Percentiles rank a stretch among this genome's conserved stretches.
These are phyloP conservation scores for Tinea pellionella DNA, from an alignment of 2,888 invertebrate genomes.

Conservation along the genomic window DNA sequence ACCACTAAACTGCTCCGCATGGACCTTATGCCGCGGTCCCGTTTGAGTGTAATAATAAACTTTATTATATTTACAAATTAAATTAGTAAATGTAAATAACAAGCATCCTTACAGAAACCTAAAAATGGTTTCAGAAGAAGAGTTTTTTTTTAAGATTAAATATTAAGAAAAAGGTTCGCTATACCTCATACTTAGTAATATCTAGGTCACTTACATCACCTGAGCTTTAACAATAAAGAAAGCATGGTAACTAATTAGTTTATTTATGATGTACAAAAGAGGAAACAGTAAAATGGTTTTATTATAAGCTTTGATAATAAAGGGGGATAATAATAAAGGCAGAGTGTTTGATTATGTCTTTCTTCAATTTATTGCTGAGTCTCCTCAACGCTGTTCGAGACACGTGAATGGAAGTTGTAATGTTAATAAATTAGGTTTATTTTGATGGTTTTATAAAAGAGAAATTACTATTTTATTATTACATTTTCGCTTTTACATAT, in stretches of 20 bases:
- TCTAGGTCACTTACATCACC: too few species aligned
- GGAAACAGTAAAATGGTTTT: neutral
- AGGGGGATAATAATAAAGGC: neutral
- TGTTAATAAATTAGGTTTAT: neutral
- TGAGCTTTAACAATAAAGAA: neutral
- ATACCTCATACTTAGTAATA: too few species aligned
- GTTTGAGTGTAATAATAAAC: too few species aligned
- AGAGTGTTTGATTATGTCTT: slow-evolving; percentile 6
- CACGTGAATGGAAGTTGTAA: neutral
- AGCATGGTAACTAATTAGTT: neutral
- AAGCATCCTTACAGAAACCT: too few species aligned
- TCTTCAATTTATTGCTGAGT: neutral
- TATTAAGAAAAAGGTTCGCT: too few species aligned
- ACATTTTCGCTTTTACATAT: too few species aligned
- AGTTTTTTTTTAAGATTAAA: too few species aligned
- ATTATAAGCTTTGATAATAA: neutral
- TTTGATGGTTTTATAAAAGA: neutral
- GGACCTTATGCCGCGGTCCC: too few species aligned
- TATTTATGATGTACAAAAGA: slow-evolving; percentile 5
- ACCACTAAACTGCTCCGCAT: too few species aligned
- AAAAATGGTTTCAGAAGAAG: too few species aligned
- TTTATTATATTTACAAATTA: too few species aligned
- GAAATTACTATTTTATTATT: neutral
- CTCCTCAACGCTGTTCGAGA: neutral
- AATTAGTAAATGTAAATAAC: too few species aligned